A percentile compares a stretch with the other conserved stretches of the same genome.
phyloP scores from a whole-genome alignment of 2,888 invertebrate species.

The Harpalus rufipes region DNA sequence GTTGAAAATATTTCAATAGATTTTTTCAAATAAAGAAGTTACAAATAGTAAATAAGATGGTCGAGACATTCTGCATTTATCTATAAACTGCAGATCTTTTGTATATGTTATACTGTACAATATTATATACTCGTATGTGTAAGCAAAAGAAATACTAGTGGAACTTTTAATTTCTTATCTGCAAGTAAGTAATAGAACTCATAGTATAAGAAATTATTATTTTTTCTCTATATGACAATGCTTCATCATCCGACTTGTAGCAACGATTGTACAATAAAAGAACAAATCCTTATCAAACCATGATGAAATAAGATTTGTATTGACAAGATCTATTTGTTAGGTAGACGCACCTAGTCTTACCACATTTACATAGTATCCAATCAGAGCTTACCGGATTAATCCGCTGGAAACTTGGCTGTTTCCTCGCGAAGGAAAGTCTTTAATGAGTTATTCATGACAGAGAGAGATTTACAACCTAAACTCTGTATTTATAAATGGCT shows the following conservation, averaged over 20 bases:
- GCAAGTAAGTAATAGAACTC: not conserved
- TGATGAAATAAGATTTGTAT: conserved; percentile 20
- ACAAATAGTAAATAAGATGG: too few species aligned
- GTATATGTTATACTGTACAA: too few species aligned
- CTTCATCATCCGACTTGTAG: not conserved
- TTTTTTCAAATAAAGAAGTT: too few species aligned
- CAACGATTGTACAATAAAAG: not conserved
- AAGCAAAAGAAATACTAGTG: not conserved
- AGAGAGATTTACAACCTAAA: conserved; percentile 59
- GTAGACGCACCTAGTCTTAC: conserved; percentile 47
- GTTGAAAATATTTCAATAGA: too few species aligned
- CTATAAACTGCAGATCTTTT: too few species aligned
- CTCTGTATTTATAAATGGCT: conserved; percentile 65
- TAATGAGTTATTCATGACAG: conserved; percentile 65
- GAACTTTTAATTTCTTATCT: not conserved
- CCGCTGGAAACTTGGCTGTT: conserved; percentile 51
- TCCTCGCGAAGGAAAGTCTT: conserved; percentile 29
- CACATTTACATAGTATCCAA: conserved; percentile 65
- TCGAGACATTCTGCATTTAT: too few species aligned
- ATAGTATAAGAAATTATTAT: not conserved
- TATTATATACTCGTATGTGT: too few species aligned
- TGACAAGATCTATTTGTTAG: conserved; percentile 6
- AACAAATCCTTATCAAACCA: conserved; percentile 16
- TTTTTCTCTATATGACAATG: not conserved
- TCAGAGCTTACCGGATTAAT: conserved; percentile 63